Conservation (phyloP, 2,113 vertebrate genomes). For the Catharus bicknelli region DNA sequence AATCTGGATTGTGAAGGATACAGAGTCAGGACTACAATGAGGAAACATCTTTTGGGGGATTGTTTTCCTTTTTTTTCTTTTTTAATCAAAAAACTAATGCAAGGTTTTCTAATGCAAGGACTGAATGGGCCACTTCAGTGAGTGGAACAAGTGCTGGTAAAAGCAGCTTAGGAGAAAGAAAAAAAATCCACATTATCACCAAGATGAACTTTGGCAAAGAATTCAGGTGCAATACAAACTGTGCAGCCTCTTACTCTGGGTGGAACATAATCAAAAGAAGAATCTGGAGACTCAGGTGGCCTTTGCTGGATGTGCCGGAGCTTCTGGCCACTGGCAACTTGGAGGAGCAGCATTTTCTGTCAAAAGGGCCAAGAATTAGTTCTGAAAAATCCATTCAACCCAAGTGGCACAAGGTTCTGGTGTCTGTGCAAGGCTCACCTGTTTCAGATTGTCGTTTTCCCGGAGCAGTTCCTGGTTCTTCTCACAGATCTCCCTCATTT, state of each 20-base stretch:
- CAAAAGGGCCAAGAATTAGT: neutral
- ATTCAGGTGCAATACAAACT: neutral
- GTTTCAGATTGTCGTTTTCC: slow-evolving; percentile 82
- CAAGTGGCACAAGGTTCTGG: neutral
- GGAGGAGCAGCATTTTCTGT: slow-evolving; percentile 84
- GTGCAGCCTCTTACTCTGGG: slow-evolving; percentile 80
- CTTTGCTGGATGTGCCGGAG: neutral
- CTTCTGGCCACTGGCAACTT: slow-evolving; percentile 82
- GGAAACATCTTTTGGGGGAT: neutral
- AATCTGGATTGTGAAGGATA: neutral
- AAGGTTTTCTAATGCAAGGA: neutral
- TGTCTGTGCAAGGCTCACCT: slow-evolving; percentile 67
- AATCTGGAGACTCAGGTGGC: slow-evolving; percentile 62
- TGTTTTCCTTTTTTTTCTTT: neutral
- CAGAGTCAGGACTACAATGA: neutral
- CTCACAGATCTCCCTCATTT: slow-evolving; percentile 81
- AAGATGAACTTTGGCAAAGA: neutral
- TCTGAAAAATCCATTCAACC: neutral
- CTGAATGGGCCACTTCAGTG: neutral
- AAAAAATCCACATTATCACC: neutral
- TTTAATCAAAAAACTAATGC: rapidly evolving
- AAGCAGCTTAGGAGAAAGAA: neutral
- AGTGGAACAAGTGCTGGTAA: neutral
- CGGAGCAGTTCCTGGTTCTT: slow-evolving; percentile 83
- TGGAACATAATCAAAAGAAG: slow-evolving; percentile 90